Base-by-base conservation (phyloP, 1,140 invertebrate species). In the Neotoxoptera formosana region DNA sequence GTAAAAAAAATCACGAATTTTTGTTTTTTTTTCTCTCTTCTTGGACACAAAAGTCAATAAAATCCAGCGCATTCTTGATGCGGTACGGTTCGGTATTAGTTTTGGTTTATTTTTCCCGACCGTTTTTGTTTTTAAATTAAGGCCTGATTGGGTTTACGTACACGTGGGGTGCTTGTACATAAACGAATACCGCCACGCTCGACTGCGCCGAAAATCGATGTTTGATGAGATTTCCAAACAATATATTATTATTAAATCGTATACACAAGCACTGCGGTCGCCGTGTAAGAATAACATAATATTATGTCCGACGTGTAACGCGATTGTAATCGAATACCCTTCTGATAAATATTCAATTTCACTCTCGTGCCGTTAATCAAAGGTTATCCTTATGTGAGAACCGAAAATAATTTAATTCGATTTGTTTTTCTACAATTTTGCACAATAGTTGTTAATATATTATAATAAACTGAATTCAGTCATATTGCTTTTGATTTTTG, bases 151-250 rank as follows among this genome's bases (percentile, higher is more conserved):
- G 36, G 84, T 86, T 47, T n/a, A 30, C 84, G 14, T 47, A 47
- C 4, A 76, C 14, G 60, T 17, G 60, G n/a, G n/a, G 30, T 30
- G 25, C 0, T 48, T n/a, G 84, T n/a, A 11, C 30, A 45, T 25
- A 87, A 48, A 87, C 45, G 84, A 47, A 87, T 48, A 48, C 23
- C 84, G 3, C 25, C 14, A 2, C 17, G 11, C 84, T 30, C 6
- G 25, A 48, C 45, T 51, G 20, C 17, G 87, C 9, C n/a, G n/a
- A 51, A 88, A 51, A 88, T 88, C 20, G 87, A 53, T 21, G 87
- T 88, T 88, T 51, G 87, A 88, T 88, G 87, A 88, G 87, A 34
- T 88, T 88, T 53, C 20, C 7, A 76, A 88, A 88, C 45, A 34
- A 41, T 8, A 88, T 67, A 67, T 76, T 67, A 67, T 67, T 76